Conservation (phyloP, 92 coral and sea anemone species). For the Phymanthus crucifer region DNA sequence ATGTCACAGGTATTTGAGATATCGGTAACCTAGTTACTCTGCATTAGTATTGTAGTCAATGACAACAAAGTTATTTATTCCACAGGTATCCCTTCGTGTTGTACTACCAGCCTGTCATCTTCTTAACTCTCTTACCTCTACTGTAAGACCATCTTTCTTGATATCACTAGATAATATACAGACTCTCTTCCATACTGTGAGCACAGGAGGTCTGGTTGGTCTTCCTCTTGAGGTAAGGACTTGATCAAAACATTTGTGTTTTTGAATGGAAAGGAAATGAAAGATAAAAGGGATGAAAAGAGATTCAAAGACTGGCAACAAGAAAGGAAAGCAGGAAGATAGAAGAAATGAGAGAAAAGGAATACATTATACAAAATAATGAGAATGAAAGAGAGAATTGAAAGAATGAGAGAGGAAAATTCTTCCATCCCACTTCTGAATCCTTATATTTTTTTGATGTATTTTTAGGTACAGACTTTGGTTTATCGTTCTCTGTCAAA, state of each 20-base stretch:
- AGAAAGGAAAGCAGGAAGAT: not conserved
- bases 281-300: not conserved
- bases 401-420: not conserved
- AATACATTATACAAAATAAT: not conserved
- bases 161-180: constrained; percentile 89
- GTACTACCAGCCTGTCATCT: constrained; percentile 93
- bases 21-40: no score
- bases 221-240: constrained; percentile 77
- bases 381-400: not conserved
- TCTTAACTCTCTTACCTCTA: constrained; percentile 82
- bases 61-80: not conserved
- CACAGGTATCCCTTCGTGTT: constrained; percentile 89
- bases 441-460: not conserved
- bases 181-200: constrained; percentile 80
- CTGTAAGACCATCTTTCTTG: constrained; percentile 94
- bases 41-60: no score
- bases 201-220: constrained; percentile 68
- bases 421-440: no score
- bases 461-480: constrained; percentile 78
- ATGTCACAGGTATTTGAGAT: no score
- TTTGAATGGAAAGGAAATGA: not conserved
- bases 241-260: not conserved
- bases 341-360: not conserved
- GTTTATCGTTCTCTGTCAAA: constrained; percentile 86
- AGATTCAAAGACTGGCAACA: not conserved